Evolutionary conservation across 1,140 invertebrate genomes (phyloP).

Genomic region (Dendrolimus kikuchii): DNA sequence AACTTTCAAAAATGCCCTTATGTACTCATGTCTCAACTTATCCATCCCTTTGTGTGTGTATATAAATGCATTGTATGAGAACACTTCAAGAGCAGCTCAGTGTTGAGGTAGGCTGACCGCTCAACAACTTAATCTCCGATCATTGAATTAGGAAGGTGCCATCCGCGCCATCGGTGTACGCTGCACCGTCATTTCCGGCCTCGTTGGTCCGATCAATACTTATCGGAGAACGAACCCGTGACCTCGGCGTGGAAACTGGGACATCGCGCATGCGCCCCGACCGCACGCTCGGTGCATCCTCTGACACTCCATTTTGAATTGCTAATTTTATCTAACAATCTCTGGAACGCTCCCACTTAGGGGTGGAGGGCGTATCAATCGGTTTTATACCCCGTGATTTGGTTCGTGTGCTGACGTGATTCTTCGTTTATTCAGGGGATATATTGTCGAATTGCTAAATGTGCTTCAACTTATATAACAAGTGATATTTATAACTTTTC

Average conservation of each 20-base stretch:
- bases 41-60: too few relatives aligned
- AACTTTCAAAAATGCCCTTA: too few relatives aligned
- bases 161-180: slow-evolving; percentile 35
- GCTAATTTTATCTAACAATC: slow-evolving; percentile 32
- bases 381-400: slow-evolving; percentile 2
- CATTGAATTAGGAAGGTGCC: slow-evolving; percentile 18
- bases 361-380: slow-evolving; percentile 11
- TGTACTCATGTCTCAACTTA: too few relatives aligned
- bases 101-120: slow-evolving; percentile 1
- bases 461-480: too few relatives aligned
- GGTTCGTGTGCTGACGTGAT: too few relatives aligned
- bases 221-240: slow-evolving; percentile 65
- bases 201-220: slow-evolving; percentile 56
- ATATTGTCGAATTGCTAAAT: too few relatives aligned
- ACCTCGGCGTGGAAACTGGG: slow-evolving; percentile 58
- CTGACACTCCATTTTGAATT: slow-evolving; percentile 46
- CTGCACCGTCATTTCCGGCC: slow-evolving; percentile 60
- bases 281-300: slow-evolving; percentile 41
- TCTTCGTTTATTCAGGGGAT: too few relatives aligned
- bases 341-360: not conserved
- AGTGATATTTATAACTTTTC: too few relatives aligned
- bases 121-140: not conserved
- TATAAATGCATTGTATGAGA: too few relatives aligned
- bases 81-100: not conserved
- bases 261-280: slow-evolving; percentile 58